Conservation (phyloP, 2,888 invertebrate species). For the Drosophila nr. perissopoda region DNA sequence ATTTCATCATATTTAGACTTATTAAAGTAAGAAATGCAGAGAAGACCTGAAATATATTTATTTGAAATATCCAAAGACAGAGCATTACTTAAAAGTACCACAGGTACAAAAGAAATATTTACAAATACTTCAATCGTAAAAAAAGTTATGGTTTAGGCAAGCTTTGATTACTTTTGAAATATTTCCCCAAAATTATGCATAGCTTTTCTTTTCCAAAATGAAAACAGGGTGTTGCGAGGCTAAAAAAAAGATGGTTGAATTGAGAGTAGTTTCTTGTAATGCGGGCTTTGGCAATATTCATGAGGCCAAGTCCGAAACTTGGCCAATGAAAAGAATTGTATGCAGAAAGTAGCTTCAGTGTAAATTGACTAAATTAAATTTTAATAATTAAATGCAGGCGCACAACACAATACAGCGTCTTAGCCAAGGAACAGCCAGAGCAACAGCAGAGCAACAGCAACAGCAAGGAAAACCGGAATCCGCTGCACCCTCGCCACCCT, state of each 20-base stretch:
- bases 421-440: not conserved
- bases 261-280: slow-evolving; percentile 48
- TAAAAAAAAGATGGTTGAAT: slow-evolving; percentile 10
- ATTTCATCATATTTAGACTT: not conserved
- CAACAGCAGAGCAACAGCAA: slow-evolving; percentile 15
- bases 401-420: slow-evolving; percentile 4
- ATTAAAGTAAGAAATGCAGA: not conserved
- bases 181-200: not conserved
- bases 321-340: slow-evolving; percentile 49
- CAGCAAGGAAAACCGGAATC: not conserved
- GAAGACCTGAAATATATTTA: not conserved
- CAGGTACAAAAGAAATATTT: not conserved
- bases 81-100: not conserved
- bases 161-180: not conserved
- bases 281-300: slow-evolving; percentile 54
- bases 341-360: slow-evolving; percentile 22
- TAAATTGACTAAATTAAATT: slow-evolving; percentile 77
- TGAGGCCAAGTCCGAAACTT: slow-evolving; percentile 40
- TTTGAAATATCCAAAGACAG: not conserved
- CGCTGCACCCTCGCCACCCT: not conserved
- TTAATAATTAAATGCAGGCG: slow-evolving; percentile 75
- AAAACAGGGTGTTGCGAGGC: not conserved
- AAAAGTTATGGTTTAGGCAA: not conserved
- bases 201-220: no score
- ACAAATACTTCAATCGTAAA: not conserved